Evolutionary conservation across 2,888 invertebrate genomes (phyloP).

Genomic region (Thelaira solivaga): DNA sequence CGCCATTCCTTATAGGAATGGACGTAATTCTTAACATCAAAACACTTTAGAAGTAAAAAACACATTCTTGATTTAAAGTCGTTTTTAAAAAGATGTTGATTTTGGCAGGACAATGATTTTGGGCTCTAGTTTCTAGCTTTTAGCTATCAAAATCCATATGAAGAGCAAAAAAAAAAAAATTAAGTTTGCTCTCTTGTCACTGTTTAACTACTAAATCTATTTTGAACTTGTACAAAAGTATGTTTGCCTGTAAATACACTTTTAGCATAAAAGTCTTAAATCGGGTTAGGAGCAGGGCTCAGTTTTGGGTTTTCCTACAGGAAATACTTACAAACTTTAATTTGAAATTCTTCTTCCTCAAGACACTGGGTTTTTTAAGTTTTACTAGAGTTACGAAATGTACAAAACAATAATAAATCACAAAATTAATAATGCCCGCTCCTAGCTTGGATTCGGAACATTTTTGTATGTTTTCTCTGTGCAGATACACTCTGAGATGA

Average conservation of each 20-base stretch:
- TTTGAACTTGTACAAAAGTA: too few relatives aligned
- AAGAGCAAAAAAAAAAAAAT: too few relatives aligned
- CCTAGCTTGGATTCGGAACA: conserved; percentile 69
- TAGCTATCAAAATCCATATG: too few relatives aligned
- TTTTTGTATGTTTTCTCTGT: background rate
- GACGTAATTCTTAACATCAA: too few relatives aligned
- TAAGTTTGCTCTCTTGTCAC: too few relatives aligned
- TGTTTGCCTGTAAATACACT: conserved; percentile 60
- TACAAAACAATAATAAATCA: conserved; percentile 10
- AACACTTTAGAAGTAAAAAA: too few relatives aligned
- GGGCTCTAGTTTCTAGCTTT: too few relatives aligned
- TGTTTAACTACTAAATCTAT: too few relatives aligned
- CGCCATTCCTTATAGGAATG: too few relatives aligned
- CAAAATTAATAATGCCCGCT: conserved; percentile 70
- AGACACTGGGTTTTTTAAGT: conserved; percentile 62
- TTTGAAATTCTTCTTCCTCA: conserved; percentile 57
- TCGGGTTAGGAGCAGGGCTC: conserved; percentile 74
- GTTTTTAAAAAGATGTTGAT: too few relatives aligned
- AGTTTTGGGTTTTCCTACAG: conserved; percentile 4
- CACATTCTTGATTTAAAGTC: too few relatives aligned
- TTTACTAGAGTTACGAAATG: conserved; percentile 52
- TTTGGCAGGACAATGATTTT: too few relatives aligned
- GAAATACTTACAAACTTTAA: conserved; percentile 51
- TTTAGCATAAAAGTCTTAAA: background rate
- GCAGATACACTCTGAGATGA: conserved; percentile 25